A percentile compares a stretch with the other conserved stretches of the same genome.
Conservation (phyloP, 2,113 vertebrate genomes). For the Dolichallabes microphthalmus region DNA sequence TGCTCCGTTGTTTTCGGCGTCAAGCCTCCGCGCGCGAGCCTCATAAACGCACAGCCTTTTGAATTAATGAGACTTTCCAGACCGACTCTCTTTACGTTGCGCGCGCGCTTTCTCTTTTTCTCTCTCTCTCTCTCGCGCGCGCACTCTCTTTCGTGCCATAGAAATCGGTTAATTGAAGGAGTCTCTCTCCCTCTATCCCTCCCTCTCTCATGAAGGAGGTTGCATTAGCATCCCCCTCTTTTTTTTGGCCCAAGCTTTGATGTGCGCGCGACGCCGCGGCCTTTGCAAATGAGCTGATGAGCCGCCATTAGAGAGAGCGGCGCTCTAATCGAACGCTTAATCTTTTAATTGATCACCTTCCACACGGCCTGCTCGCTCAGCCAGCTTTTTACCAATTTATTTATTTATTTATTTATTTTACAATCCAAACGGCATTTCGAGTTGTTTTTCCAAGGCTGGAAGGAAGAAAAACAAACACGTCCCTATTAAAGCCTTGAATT, state of each 20-base stretch:
- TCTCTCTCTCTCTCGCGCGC: slow-evolving; percentile 65
- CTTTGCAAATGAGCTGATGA: slow-evolving; percentile 99
- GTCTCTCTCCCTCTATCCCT: slow-evolving; percentile 82
- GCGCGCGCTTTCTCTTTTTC: slow-evolving; percentile 66
- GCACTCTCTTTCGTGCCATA: slow-evolving; percentile 78
- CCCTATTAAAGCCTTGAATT: not conserved
- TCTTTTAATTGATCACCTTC: slow-evolving; percentile 99
- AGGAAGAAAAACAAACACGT: not conserved
- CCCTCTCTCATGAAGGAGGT: slow-evolving; percentile 83
- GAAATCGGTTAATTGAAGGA: slow-evolving; percentile 99
- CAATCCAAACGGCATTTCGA: slow-evolving; percentile 63
- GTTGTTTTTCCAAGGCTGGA: slow-evolving; percentile 64
- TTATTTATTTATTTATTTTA: slow-evolving; percentile 57
- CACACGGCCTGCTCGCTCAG: slow-evolving; percentile 68
- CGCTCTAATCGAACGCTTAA: slow-evolving; percentile 93
- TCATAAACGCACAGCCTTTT: slow-evolving; percentile 91
- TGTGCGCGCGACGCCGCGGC: slow-evolving; percentile 80
- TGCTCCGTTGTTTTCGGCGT: slow-evolving; percentile 85
- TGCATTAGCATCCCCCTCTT: slow-evolving; percentile 89
- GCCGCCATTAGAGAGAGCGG: slow-evolving; percentile 84
- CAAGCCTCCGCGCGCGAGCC: slow-evolving; percentile 92
- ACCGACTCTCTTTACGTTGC: slow-evolving; percentile 84
- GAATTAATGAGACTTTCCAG: slow-evolving; percentile 94
- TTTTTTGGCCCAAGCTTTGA: slow-evolving; percentile 93
- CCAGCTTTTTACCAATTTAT: slow-evolving; percentile 51